phyloP scores from a whole-genome alignment of 1,140 invertebrate species.

The Drosophila subobscura region DNA sequence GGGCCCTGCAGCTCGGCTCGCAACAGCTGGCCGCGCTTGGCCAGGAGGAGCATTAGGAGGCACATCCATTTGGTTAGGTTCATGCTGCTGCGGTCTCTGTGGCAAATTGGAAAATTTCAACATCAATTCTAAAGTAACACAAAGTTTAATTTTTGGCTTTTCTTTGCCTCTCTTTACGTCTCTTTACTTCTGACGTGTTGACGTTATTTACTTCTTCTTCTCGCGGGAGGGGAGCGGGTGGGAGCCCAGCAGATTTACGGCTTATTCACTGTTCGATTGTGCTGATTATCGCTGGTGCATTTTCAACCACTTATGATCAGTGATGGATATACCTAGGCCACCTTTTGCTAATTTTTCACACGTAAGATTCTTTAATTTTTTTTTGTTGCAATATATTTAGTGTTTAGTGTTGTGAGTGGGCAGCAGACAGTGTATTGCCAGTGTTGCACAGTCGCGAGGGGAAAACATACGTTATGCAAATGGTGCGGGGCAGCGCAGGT shows the following conservation, averaged over 20 bases:
- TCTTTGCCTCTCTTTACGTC: conserved; percentile 30
- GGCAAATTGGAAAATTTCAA: conserved; percentile 7
- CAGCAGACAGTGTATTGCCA: conserved; percentile 9
- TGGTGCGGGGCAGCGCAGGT: conserved; percentile 10
- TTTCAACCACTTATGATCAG: conserved; percentile 26
- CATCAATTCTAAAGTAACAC: conserved; percentile 24
- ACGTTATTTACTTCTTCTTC: conserved; percentile 72
- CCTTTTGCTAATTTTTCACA: conserved; percentile 63
- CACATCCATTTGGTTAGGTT: conserved; percentile 39
- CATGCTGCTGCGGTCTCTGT: conserved; percentile 34
- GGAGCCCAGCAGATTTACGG: conserved; percentile 34
- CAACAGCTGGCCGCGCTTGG: conserved; percentile 35
- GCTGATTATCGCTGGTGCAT: conserved; percentile 49
- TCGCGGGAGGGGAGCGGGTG: not conserved
- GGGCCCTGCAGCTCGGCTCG: conserved; percentile 62
- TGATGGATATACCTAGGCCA: conserved; percentile 19
- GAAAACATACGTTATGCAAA: conserved; percentile 59
- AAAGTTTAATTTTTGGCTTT: conserved; percentile 34
- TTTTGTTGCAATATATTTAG: conserved; percentile 62
- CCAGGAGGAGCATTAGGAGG: conserved; percentile 46
- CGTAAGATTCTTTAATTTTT: conserved; percentile 70
- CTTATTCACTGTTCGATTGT: conserved; percentile 27
- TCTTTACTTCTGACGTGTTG: conserved; percentile 72
- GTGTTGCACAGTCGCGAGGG: conserved; percentile 29
- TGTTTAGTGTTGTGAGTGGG: conserved; percentile 21